Evolutionary conservation across 2,888 invertebrate species (phyloP), one percentile per base, ranked within the genome.

Genomic region (Amphipyra berbera): DNA sequence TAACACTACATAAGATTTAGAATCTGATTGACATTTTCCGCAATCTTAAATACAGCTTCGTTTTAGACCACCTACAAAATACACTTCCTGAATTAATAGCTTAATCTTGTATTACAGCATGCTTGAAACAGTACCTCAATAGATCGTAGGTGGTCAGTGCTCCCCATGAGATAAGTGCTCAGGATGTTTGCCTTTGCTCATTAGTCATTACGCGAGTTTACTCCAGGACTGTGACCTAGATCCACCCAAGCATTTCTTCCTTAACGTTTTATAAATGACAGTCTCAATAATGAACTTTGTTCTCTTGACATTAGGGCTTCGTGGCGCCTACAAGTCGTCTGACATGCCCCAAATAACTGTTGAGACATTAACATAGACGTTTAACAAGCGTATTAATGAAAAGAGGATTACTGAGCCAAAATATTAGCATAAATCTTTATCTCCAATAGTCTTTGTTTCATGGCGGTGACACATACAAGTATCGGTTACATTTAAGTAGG

Each of bases 401-500:
- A 37, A 44, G 40, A 47, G 56, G 56, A 69, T 71, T 60, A 71
- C 56, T 49, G 33, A 41, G 21, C n/a, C 27, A 50, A 55, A 59
- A 67, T 30, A 72, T 71, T 72, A 42, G 37, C 73, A 73, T 68
- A 73, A 49, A 50, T 62, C 62, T 54, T 63, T 73, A 68, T 64
- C n/a, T 42, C 21, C 41, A 33, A 45, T 59, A 53, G 37, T 55
- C 63, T 62, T 73, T 65, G 62, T 68, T 68, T 57, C 13, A 38
- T 33, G 8, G 7, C 44, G 21, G n/a, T 72, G 74, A 68, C 68
- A 52, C 74, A 76, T 52, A 12, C 45, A 21, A 53, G 60, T 68
- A 35, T 74, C 62, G 54, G 55, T 74, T 65, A 68, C 72, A 64
- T 58, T 61, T 33, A 69, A 70, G 63, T 66, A 38, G 67, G 67